Base-by-base conservation (phyloP, 2,113 vertebrate genomes). In the Coptodon bakossiorum region DNA sequence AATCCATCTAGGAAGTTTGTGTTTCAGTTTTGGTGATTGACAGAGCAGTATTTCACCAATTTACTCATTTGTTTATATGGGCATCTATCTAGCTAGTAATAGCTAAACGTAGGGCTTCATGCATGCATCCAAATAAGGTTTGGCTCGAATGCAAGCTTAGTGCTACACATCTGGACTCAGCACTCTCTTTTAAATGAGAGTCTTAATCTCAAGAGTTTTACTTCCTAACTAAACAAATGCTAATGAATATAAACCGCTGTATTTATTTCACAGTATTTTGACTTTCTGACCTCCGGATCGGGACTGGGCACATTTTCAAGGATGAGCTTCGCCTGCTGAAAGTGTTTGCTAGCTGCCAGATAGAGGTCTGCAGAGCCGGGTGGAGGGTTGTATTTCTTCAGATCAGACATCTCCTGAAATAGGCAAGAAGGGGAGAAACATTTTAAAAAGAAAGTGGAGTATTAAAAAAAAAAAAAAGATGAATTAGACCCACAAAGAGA, bases 311-410 rank as follows among this genome's bases (percentile, higher is more conserved):
- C 97, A 90, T 98, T 99, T 95, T 99, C 99, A 94, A 99, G 91
- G 93, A 99, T 99, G 95, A 99, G 98, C 93, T 98, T 99, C 56
- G 99, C 98, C 94, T 99, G 99, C 93, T 99, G 99, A 94, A 99
- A 99, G 93, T 99, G 98, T 96, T 99, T 99, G 93, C 99, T 99
- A 91, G 99, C 98, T 45, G 99, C 98, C 96, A 99, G 96, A 91
- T 99, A 99, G 52, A 99, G 97, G 95, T 99, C 99, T 40, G 98
- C 97, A 38, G 99, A 98, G 82, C 98, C 98, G 54, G 98, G 99
- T 11, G 98, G 98, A 84, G 99, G 99, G 84, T 96, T 99, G 63
- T 99, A 99, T 93, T 99, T 99, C 95, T 98, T 99, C 91, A 99
- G 96, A 93, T 99, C 98, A 50, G 99, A 99, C 99, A 99, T 99